These are phyloP conservation scores for Platycnemis pennipes DNA, from an alignment of 2,888 invertebrate genomes.

Conservation along the genomic window DNA sequence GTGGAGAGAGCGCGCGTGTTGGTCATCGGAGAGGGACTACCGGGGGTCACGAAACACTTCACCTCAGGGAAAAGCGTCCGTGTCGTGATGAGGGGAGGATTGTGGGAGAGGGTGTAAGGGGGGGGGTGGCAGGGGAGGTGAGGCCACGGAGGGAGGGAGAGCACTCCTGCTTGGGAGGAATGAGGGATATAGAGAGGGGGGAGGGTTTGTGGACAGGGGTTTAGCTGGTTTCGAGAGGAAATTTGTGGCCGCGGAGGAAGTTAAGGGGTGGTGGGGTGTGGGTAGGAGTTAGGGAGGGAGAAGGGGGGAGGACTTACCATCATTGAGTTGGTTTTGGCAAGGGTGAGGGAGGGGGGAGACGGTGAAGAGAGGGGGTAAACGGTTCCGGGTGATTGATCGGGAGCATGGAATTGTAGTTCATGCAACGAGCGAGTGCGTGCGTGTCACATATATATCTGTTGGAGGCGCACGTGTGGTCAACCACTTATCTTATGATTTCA, in stretches of 20 bases:
- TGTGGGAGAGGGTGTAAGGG: neutral
- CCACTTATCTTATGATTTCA: neutral
- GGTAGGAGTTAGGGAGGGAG: too few species aligned
- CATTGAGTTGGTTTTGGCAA: too few species aligned
- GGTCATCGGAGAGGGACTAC: conserved; percentile 48
- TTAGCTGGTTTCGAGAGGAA: conserved; percentile 28
- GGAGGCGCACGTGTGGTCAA: neutral
- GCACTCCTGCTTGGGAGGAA: neutral
- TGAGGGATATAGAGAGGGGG: neutral
- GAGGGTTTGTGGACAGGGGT: neutral
- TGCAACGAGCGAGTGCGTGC: neutral
- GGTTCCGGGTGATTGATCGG: neutral
- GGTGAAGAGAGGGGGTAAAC: neutral
- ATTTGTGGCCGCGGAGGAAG: conserved; percentile 18
- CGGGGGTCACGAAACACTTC: conserved; percentile 56
- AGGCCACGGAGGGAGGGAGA: neutral
- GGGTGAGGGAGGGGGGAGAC: too few species aligned
- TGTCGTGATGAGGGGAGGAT: conserved; percentile 46
- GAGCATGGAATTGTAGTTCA: neutral
- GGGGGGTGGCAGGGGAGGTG: neutral
- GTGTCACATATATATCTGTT: neutral
- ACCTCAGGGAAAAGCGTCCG: conserved; percentile 45
- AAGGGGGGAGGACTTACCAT: too few species aligned
- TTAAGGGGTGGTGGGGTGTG: neutral
- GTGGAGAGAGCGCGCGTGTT: conserved; percentile 34